Evolutionary conservation across 2,888 invertebrate species (phyloP), one percentile per base, ranked within the genome.

Genomic region (Ametastegia equiseti): DNA sequence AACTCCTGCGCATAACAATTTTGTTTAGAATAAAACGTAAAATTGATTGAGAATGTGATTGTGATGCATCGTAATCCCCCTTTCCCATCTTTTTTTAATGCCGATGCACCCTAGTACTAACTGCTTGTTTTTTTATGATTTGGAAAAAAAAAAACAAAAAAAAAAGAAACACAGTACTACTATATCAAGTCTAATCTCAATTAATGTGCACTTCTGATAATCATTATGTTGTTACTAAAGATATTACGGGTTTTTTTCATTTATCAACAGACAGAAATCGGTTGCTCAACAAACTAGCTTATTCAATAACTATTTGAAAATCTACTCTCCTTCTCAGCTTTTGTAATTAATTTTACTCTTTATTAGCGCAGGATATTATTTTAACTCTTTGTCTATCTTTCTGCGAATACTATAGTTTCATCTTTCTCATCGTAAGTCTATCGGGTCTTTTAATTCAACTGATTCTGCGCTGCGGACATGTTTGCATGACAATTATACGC

Each of bases 1-100:
- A 87, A 88, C 85, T 88, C 88, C 88, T 90, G 84, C 90, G 88
- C 90, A 88, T 91, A 89, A 91, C 86, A 84, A 88, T 87, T 91
- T 91, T 91, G 90, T 91, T 90, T 91, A 91, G 91, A 91, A 91
- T 91, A 91, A 91, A 91, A 39, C 65, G 39, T 67, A 67, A 67
- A 91, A 91, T 90, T 91, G 89, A 90, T 88, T 88, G 90, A 91
- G 87, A 89, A 83, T 82, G 69, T 77, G 80, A 86, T 84, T 88
- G 86, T 86, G 84, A 88, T 89, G 86, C 86, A 85, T 87, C 86
- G 86, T 85, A 84, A 83, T 63, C 30, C 60, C 84, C 84, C 84
- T 82, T 78, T 84, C 75, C 81, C 83, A 80, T 79, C 27, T 80
- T 81, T 33, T 79, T 71, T 82, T 77, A 80, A 82, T 71, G 84